Percentiles rank a stretch among this genome's conserved stretches.
These are phyloP conservation scores for Ceramica pisi DNA, from an alignment of 2,888 invertebrate genomes.

Conservation along the genomic window DNA sequence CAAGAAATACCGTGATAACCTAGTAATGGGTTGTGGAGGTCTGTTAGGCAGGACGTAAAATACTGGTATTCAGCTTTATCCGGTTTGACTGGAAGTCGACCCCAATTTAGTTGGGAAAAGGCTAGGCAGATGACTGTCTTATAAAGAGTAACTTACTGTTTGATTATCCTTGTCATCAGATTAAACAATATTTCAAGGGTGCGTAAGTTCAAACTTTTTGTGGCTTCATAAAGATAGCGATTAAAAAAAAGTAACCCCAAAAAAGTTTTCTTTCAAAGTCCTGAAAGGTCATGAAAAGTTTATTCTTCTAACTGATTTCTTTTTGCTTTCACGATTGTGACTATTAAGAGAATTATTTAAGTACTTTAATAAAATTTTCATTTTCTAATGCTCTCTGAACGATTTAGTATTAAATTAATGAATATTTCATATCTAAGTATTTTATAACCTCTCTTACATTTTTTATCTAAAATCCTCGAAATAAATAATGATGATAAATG, in stretches of 20 bases:
- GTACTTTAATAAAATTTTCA: constrained; percentile 4
- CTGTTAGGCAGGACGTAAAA: too few relatives aligned
- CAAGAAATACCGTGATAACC: too few relatives aligned
- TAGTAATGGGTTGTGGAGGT: too few relatives aligned
- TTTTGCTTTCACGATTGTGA: constrained; percentile 13
- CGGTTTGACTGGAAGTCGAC: too few relatives aligned
- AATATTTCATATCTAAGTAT: neutral
- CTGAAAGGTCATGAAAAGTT: constrained; percentile 8
- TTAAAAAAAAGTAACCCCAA: constrained; percentile 18
- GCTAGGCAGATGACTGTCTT: too few relatives aligned
- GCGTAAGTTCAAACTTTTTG: constrained; percentile 5
- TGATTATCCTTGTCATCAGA: neutral
- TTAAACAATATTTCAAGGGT: neutral
- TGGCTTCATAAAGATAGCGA: constrained; percentile 8
- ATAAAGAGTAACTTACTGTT: neutral
- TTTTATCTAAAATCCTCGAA: constrained; percentile 25
- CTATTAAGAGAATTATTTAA: constrained; percentile 23
- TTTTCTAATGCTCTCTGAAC: constrained; percentile 6
- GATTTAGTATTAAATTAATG: constrained; percentile 14
- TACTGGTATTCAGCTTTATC: too few relatives aligned
- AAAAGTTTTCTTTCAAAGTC: constrained; percentile 18
- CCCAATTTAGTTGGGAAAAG: too few relatives aligned
- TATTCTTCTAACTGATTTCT: neutral
- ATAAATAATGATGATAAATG: constrained; percentile 25
- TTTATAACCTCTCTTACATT: neutral